A percentile compares a stretch with the other conserved stretches of the same genome.
phyloP scores from a whole-genome alignment of 2,113 vertebrate genomes.

The Callipepla californica region DNA sequence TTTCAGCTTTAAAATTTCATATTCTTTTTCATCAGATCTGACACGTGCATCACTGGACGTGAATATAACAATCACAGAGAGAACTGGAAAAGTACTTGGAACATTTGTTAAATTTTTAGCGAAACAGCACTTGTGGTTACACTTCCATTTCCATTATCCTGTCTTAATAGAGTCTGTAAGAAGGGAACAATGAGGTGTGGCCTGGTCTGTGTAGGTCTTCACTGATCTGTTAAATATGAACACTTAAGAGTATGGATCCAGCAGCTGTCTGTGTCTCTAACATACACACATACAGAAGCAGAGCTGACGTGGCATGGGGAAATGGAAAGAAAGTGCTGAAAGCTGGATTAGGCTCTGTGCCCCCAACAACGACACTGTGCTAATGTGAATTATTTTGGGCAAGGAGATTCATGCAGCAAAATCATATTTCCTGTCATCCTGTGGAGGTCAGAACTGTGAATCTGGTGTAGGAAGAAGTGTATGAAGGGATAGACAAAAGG shows the following conservation, averaged over 20 bases:
- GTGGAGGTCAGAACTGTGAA: neutral
- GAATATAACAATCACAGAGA: neutral
- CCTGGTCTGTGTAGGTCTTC: neutral
- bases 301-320: neutral
- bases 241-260: rapidly evolving
- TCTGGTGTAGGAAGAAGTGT: neutral
- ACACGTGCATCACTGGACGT: neutral
- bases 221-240: neutral
- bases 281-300: neutral
- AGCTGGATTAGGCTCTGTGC: neutral
- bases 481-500: neutral
- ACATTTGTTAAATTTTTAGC: neutral
- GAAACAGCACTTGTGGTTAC: neutral
- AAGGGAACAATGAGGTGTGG: neutral
- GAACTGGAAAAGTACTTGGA: neutral
- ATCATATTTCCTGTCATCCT: neutral
- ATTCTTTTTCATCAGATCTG: neutral
- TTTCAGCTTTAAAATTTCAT: constrained; percentile 8
- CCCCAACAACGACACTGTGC: neutral
- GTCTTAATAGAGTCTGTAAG: neutral
- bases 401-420: too few species aligned
- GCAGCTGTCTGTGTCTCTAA: neutral
- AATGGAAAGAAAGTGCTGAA: neutral
- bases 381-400: neutral
- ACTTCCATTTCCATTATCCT: neutral